phyloP scores from a whole-genome alignment of 2,888 invertebrate species.

The Blastobasis adustella region DNA sequence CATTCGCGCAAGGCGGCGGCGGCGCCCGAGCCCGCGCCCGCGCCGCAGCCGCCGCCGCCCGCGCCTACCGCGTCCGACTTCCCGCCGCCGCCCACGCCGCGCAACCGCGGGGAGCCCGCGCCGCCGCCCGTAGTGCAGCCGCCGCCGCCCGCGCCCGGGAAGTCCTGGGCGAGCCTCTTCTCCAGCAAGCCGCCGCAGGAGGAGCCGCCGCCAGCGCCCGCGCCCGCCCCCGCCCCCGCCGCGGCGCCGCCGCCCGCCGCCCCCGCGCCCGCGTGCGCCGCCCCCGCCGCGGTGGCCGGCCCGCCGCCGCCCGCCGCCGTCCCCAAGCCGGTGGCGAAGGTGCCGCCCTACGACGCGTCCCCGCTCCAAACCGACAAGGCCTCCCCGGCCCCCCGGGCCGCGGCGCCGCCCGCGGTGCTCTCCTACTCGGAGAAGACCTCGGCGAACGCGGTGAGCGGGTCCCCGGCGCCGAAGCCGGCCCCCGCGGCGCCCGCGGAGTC shows the following conservation, averaged over 20 bases:
- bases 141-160: constrained; percentile 58
- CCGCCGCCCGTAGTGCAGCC: constrained; percentile 46
- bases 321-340: constrained; percentile 77
- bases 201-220: constrained; percentile 27
- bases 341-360: constrained; percentile 74
- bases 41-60: constrained; percentile 58
- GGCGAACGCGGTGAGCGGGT: constrained; percentile 29
- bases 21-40: constrained; percentile 45
- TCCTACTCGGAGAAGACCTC: constrained; percentile 52
- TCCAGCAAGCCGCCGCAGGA: constrained; percentile 43
- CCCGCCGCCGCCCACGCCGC: constrained; percentile 64
- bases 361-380: constrained; percentile 44
- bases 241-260: constrained; percentile 35
- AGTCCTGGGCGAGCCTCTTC: constrained; percentile 82
- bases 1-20: constrained; percentile 52
- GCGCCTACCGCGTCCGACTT: constrained; percentile 69
- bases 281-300: constrained; percentile 35
- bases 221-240: constrained; percentile 38
- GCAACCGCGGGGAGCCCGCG: constrained; percentile 48
- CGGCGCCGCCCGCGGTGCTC: constrained; percentile 22
- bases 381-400: constrained; percentile 26
- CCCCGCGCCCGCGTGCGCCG: constrained; percentile 26
- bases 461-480: constrained; percentile 16
- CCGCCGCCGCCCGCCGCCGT: constrained; percentile 35
- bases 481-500: background rate